Base-by-base conservation (phyloP, 2,888 invertebrate genomes). In the Peribatodes rhomboidaria region DNA sequence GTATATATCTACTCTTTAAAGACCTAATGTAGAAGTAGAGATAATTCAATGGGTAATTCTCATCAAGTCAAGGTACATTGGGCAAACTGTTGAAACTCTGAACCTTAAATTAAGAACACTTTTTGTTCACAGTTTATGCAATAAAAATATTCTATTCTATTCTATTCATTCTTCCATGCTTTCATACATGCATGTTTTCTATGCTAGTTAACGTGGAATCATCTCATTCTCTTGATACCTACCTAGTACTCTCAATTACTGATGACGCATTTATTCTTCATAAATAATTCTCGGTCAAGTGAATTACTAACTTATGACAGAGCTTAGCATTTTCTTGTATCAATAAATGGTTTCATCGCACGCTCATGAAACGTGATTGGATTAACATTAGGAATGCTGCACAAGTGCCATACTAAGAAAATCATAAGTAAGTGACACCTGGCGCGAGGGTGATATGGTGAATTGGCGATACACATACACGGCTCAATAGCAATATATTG, bases 381-480 rank as follows among this genome's bases (percentile, higher is more conserved):
- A 77, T 78, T 76, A 76, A 22, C 74, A 78, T 76, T n/a, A 72
- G 71, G 75, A 77, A 78, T 78, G 76, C 54, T 27, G 52, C 50
- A 52, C 65, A 59, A 60, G 27, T 67, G 61, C 22, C 52, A 46
- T 62, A 44, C 50, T 42, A 56, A 57, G 63, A 53, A 58, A 33
- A 20, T 53, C 49, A 52, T 52, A 53, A 50, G n/a, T 39, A 37
- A 58, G 42, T 58, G 39, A 46, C 37, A 50, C 49, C 61, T 60
- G 41, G 31, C 54, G 13, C 33, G 2, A 35, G 44, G 16, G 22
- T 13, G 6, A 49, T 20, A 16, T 33, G 10, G 27, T 27, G 27
- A 4, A 27, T 27, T 4, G 2, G 6, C 27, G 6, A 37, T n/a
- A 4, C n/a, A 13, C 13, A 4, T 37, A 37, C 39, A 27, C 13